These are phyloP conservation scores for Orthosia incerta DNA, from an alignment of 2,888 invertebrate species.

Conservation along the genomic window DNA sequence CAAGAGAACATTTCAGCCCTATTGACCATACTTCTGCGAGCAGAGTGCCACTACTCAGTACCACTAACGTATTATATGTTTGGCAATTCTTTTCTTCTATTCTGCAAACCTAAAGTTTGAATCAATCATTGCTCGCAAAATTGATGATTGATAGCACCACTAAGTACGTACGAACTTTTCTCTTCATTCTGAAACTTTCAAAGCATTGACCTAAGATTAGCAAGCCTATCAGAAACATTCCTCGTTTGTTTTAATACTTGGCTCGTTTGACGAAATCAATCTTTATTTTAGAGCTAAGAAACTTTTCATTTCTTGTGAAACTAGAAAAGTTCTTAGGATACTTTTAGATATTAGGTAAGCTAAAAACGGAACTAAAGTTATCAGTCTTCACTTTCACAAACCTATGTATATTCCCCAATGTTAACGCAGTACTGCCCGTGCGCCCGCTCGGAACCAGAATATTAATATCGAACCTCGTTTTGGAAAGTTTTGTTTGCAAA, in stretches of 20 bases:
- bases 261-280: conserved; percentile 17
- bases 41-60: no score
- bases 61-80: no score
- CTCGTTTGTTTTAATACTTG: conserved; percentile 8
- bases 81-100: no score
- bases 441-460: no score
- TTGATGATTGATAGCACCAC: not conserved
- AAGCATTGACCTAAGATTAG: not conserved
- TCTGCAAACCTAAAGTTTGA: not conserved
- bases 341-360: not conserved
- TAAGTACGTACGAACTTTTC: not conserved
- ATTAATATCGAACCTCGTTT: no score
- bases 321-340: conserved; percentile 1
- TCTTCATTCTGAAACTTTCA: conserved; percentile 1
- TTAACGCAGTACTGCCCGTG: no score
- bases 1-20: no score
- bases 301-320: conserved; percentile 1
- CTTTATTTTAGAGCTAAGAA: conserved; percentile 11
- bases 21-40: no score
- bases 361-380: not conserved
- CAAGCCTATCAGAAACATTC: not conserved
- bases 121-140: not conserved
- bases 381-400: no score
- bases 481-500: no score
- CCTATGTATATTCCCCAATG: no score